Evolutionary conservation across 2,797 vertebrate species (phyloP), one percentile per base, ranked within the genome.

Genomic region (Sebastes cheni): DNA sequence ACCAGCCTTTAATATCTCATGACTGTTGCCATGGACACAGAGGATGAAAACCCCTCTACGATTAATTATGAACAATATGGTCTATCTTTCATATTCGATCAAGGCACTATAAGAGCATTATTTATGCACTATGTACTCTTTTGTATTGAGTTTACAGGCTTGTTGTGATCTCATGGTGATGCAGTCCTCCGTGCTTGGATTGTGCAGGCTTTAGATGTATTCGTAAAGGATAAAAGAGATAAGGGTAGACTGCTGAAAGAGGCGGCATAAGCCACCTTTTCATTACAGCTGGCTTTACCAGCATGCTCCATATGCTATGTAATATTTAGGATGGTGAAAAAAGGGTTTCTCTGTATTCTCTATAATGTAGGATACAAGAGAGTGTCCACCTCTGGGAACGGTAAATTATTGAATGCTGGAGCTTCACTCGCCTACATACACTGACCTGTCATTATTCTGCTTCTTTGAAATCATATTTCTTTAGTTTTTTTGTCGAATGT

Each of bases 21-120:
- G 54, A 78, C 69, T 55, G 89, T 92, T 93, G 80, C 90, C 91
- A 91, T 93, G 84, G 91, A 90, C 77, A 88, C 90, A 27, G 67
- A 72, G 34, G 60, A 85, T 60, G 75, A 81, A 90, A 89, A 88
- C 72, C 61, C 52, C n/a, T 60, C 59, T 8, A 14, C 66, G 71
- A 86, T 82, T 66, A 88, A 92, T 89, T 87, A 89, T 78, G 14
- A 80, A 82, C 25, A 75, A 68, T 36, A 4, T 69, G 32, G 62
- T 30, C 22, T 39, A n/a, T 73, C 9, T 77, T 62, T 81, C 27
- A 54, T 22, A 9, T 46, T 68, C 30, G 2, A 32, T 50, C 8
- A 32, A 5, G 20, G 39, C 56, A 32, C 20, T 22, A 36, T 52
- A 12, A 34, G n/a, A 59, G 10, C 32, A 25, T 50, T 68, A 8